These are phyloP conservation scores for Lasioglossum baleicum DNA, from an alignment of 1,140 invertebrate species.

Conservation along the genomic window DNA sequence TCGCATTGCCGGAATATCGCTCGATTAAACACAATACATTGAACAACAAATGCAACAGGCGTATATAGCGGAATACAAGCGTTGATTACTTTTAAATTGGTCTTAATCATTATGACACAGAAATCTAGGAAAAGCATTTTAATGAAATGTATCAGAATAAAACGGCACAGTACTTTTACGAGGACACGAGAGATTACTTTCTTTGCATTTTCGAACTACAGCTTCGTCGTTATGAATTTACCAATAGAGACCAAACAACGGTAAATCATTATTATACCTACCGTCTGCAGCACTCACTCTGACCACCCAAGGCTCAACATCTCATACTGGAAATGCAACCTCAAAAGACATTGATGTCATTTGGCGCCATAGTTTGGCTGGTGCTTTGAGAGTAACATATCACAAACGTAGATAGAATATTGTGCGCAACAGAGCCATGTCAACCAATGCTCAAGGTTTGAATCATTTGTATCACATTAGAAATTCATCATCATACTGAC, in stretches of 20 bases:
- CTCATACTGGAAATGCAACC: constrained; percentile 78
- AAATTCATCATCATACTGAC: constrained; percentile 78
- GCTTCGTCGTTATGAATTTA: background rate
- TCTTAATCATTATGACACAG: background rate
- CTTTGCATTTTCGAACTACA: background rate
- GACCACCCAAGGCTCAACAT: constrained; percentile 72
- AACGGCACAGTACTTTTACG: background rate
- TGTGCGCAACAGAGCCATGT: constrained; percentile 77
- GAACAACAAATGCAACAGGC: background rate
- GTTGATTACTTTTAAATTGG: background rate
- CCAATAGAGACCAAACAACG: constrained; percentile 76
- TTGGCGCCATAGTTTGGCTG: constrained; percentile 73
- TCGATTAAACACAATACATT: background rate
- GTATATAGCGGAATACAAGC: background rate
- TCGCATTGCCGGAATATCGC: background rate
- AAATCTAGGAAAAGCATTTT: background rate
- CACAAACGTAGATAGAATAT: constrained; percentile 77
- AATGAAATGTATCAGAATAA: background rate
- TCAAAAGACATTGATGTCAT: constrained; percentile 78
- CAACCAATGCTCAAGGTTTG: constrained; percentile 77
- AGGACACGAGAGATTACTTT: background rate
- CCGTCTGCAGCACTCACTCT: constrained; percentile 74
- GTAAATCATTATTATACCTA: constrained; percentile 77
- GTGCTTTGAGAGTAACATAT: constrained; percentile 79
- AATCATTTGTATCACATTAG: constrained; percentile 78